Evolutionary conservation across 2,113 vertebrate species (phyloP).

Genomic region (Formicarius rufipectus): DNA sequence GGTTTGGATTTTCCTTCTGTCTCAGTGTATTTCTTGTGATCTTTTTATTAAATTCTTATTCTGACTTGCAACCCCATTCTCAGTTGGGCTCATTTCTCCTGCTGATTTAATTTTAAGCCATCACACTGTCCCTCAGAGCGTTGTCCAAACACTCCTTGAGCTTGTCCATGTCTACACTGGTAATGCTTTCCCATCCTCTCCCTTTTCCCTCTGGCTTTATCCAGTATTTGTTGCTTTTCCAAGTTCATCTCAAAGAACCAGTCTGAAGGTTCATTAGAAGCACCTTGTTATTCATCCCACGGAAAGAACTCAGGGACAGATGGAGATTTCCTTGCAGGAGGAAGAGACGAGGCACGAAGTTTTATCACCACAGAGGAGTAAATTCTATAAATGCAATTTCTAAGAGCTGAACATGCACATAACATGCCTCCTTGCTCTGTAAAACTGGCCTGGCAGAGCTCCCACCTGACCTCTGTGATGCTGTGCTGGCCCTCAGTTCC

Average conservation of each 20-base stretch:
- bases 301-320: not conserved
- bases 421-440: not conserved
- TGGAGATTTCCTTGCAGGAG: not conserved
- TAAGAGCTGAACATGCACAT: not conserved
- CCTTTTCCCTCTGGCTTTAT: not conserved
- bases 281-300: not conserved
- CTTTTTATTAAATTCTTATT: too few relatives aligned
- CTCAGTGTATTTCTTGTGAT: too few relatives aligned
- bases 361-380: not conserved
- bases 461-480: not conserved
- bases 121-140: too few relatives aligned
- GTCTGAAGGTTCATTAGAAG: not conserved
- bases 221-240: not conserved
- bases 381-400: not conserved
- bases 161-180: not conserved
- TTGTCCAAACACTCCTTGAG: not conserved
- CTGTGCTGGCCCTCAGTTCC: constrained; percentile 16
- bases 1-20: too few relatives aligned
- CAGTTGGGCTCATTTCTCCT: too few relatives aligned
- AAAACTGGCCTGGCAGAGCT: not conserved
- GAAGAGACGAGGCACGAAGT: not conserved
- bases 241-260: not conserved
- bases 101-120: too few relatives aligned
- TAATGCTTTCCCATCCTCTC: not conserved
- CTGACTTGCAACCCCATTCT: too few relatives aligned